Conservation (phyloP, 2,888 invertebrate genomes). For the Polylopha cassiicola region DNA sequence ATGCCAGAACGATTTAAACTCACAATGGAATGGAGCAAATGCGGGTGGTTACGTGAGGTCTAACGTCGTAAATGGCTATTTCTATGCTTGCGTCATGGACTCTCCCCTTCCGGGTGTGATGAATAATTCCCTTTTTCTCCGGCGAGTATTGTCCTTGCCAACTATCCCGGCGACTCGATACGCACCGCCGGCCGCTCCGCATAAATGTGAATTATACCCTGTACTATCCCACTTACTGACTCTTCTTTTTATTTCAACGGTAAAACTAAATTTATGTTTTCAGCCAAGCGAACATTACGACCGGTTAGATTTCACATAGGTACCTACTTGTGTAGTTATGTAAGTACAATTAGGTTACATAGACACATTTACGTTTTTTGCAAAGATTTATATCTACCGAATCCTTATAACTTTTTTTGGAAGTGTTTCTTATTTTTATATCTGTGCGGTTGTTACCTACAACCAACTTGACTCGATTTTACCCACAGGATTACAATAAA, state of each 20-base stretch:
- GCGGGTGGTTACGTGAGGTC: conserved; percentile 40
- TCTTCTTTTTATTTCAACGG: conserved; percentile 68
- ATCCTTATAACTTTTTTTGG: too few relatives aligned
- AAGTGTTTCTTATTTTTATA: too few relatives aligned
- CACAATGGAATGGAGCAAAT: conserved; percentile 17
- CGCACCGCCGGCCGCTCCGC: conserved; percentile 68
- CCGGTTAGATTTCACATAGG: conserved; percentile 42
- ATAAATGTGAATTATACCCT: conserved; percentile 74
- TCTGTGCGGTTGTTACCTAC: too few relatives aligned
- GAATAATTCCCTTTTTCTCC: conserved; percentile 76
- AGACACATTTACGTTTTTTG: too few relatives aligned
- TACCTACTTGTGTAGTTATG: too few relatives aligned
- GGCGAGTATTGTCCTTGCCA: conserved; percentile 72
- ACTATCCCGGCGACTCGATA: conserved; percentile 71
- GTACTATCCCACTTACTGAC: conserved; percentile 68
- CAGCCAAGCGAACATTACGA: conserved; percentile 52
- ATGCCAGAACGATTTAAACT: conserved; percentile 24
- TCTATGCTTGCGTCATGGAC: conserved; percentile 74
- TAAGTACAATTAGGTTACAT: too few relatives aligned
- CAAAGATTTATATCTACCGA: too few relatives aligned
- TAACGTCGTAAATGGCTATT: conserved; percentile 56
- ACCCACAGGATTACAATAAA: too few relatives aligned
- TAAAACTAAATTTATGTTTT: conserved; percentile 63
- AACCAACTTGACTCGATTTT: too few relatives aligned
- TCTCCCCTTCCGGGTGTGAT: conserved; percentile 78